Evolutionary conservation across 2,797 vertebrate species (phyloP), one percentile per base, ranked within the genome.

Genomic region (Acanthurus tractus): DNA sequence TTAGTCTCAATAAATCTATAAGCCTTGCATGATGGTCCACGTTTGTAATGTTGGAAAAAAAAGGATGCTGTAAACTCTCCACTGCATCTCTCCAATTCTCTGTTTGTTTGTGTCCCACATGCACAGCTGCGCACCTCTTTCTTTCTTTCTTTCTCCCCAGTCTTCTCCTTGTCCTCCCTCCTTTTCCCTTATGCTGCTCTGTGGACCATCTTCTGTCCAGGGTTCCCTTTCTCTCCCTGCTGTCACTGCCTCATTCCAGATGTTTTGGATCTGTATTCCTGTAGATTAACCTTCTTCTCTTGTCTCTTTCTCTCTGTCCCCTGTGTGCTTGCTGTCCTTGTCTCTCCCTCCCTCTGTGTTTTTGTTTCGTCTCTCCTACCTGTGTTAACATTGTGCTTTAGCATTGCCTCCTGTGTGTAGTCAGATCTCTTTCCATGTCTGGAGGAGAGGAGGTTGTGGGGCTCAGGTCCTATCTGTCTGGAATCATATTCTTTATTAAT

Each of bases 41-140:
- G 44, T 29, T 48, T 52, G 48, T 38, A 46, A 29, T 40, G 46
- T 13, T 0, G 3, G n/a, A n/a, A n/a, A n/a, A n/a, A 3, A 0
- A 1, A 49, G 12, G 22, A 40, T 17, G 17, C n/a, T 17, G 48
- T 64, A 23, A 64, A 23, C 48, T 52, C 8, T 48, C 48, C 20
- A 13, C 49, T 50, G 49, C 22, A 40, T 40, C 50, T 40, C 48
- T 52, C 3, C n/a, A 17, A 22, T 2, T 11, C 25, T 20, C 45
- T 49, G 48, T 52, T 63, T 62, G 34, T 57, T 44, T 62, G 42
- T 46, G 63, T 40, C 25, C 48, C 48, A 50, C 6, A 50, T 17
- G n/a, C 62, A 63, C 25, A 34, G 44, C 61, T 48, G 61, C 48
- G 61, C 34, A 4, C 3, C 0, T 6, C 15, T 63, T 3, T 53